Evolutionary conservation across 2,113 vertebrate species (phyloP), one percentile per base, ranked within the genome.

Genomic region (Silurus asotus): DNA sequence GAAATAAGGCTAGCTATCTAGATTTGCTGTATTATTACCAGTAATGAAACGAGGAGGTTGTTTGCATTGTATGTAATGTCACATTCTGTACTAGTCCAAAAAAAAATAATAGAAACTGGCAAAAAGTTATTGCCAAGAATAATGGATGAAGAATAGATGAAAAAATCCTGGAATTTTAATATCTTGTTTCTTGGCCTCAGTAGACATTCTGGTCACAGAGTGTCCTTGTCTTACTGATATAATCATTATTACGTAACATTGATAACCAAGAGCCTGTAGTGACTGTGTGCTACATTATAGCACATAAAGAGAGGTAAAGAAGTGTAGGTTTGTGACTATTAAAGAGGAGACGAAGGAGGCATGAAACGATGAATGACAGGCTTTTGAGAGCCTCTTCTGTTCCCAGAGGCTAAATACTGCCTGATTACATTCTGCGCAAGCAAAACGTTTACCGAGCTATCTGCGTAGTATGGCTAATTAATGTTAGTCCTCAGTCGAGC

Each of bases 321-420:
- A 51, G n/a, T 28, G 67, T 58, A 81, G 28, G 25, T 20, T 62
- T 72, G n/a, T 61, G 45, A 11, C 13, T 48, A 17, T 53, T 64
- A 65, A 69, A 37, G 75, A 48, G 20, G 7, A 55, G 14, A 65
- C 5, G 49, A 64, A 8, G 25, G 23, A 59, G 49, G 23, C 19
- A 20, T 72, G 70, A 89, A 77, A 55, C 14, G 17, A 74, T 62
- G 28, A 70, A 53, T 37, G 75, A 72, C 72, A 51, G 25, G 82
- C 59, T 61, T 65, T 70, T 81, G 83, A 64, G 64, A 85, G 79
- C 51, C n/a, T 74, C 62, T 74, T 64, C 65, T 23, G 65, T 84
- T 81, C 55, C 62, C 62, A 72, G 86, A 55, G 82, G 81, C 62
- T 87, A 70, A 87, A 87, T 89, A 87, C 45, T 64, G 23, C 62